Percentiles rank a stretch among this genome's conserved stretches.
Evolutionary conservation across 2,797 vertebrate genomes (phyloP).

Genomic region (Dendrocincla tyrannina): DNA sequence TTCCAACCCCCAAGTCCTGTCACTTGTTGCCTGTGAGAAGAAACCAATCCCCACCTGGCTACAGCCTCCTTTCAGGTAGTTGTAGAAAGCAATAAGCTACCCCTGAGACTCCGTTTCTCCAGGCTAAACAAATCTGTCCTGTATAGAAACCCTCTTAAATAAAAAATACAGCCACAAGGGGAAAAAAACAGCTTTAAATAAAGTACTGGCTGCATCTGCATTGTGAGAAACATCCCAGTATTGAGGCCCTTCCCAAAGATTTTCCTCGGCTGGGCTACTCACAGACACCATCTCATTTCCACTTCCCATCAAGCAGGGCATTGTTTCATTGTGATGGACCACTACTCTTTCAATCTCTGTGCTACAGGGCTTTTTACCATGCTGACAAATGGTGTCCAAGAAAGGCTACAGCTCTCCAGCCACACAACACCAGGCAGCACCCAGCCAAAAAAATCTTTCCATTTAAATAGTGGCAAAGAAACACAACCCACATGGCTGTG

Average conservation of each 20-base stretch:
- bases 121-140: background rate
- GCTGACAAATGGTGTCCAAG: too few species aligned
- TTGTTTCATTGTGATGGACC: background rate
- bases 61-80: background rate
- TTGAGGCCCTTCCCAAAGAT: background rate
- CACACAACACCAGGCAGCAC: accelerated
- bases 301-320: background rate
- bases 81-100: background rate
- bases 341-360: background rate
- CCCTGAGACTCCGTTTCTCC: background rate
- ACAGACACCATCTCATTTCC: background rate
- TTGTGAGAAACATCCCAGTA: background rate
- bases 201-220: background rate
- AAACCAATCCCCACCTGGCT: background rate
- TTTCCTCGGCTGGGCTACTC: background rate
- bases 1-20: background rate
- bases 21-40: background rate
- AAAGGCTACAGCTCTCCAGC: background rate
- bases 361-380: background rate
- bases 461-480: background rate
- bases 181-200: background rate
- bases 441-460: background rate
- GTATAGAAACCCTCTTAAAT: background rate
- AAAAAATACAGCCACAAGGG: accelerated
- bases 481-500: background rate